Conservation (phyloP, 2,113 vertebrate species). For the Oryzias woworae region DNA sequence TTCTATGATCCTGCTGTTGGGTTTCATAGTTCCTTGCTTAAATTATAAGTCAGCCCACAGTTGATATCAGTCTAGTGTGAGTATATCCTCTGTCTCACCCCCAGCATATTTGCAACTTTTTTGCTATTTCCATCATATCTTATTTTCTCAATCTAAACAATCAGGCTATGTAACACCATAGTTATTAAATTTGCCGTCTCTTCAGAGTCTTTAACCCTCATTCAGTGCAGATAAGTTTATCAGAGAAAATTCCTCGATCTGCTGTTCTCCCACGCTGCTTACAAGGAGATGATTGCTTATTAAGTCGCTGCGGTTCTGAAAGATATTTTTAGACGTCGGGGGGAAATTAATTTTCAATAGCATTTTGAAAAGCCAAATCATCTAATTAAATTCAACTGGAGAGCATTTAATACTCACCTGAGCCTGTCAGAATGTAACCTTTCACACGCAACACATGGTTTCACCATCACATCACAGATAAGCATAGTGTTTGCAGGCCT, state of each 20-base stretch:
- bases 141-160: slow-evolving; percentile 44
- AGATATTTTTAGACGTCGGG: not conserved
- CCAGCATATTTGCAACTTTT: slow-evolving; percentile 42
- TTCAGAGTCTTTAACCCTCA: slow-evolving; percentile 12
- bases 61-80: slow-evolving; percentile 21
- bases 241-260: slow-evolving; percentile 27
- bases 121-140: slow-evolving; percentile 37
- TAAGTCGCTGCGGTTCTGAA: slow-evolving; percentile 12
- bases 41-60: too few species aligned
- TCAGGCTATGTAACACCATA: slow-evolving; percentile 21
- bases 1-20: too few species aligned
- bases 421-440: not conserved
- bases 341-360: not conserved
- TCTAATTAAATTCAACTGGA: not conserved
- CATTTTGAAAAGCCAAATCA: not conserved
- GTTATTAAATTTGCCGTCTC: slow-evolving; percentile 49
- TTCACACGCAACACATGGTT: not conserved
- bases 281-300: slow-evolving; percentile 19
- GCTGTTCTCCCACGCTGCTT: not conserved
- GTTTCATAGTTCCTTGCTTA: too few species aligned
- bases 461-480: not conserved
- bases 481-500: not conserved
- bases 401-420: not conserved
- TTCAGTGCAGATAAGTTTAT: slow-evolving; percentile 43
- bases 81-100: slow-evolving; percentile 13